These are phyloP conservation scores for Achlya flavicornis DNA, from an alignment of 2,888 invertebrate species.

Conservation along the genomic window DNA sequence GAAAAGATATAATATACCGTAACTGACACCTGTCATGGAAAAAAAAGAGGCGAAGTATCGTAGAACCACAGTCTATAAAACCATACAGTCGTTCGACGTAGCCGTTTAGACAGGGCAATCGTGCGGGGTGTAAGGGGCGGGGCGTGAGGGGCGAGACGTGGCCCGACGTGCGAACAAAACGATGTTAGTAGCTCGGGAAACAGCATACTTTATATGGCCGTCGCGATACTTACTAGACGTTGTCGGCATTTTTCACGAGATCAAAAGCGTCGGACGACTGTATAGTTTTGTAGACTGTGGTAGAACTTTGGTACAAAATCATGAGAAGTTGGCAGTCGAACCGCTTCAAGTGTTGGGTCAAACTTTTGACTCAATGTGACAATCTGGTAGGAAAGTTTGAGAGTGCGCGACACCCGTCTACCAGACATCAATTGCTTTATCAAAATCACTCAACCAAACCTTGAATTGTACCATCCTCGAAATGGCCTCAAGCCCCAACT, in stretches of 20 bases:
- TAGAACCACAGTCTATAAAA: too few species aligned
- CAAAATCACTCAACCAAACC: not conserved
- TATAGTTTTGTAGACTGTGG: too few species aligned
- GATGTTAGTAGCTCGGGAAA: too few species aligned
- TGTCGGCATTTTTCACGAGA: too few species aligned
- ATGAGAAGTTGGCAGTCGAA: slow-evolving; percentile 28
- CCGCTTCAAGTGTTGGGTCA: slow-evolving; percentile 40
- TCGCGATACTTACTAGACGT: too few species aligned
- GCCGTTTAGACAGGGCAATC: too few species aligned
- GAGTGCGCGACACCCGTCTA: slow-evolving; percentile 31
- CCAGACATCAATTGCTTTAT: slow-evolving; percentile 19
- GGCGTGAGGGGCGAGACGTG: too few species aligned
- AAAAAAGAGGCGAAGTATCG: slow-evolving; percentile 32
- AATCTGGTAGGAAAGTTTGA: slow-evolving; percentile 51
- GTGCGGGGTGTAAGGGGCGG: too few species aligned
- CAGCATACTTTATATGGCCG: too few species aligned
- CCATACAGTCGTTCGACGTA: too few species aligned
- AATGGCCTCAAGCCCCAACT: not conserved
- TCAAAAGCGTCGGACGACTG: too few species aligned
- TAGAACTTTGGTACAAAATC: slow-evolving; percentile 46
- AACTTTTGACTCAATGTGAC: slow-evolving; percentile 59
- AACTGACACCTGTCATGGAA: slow-evolving; percentile 55
- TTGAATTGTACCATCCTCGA: not conserved
- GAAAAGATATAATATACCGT: slow-evolving; percentile 42
- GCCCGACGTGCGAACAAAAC: too few species aligned